phyloP scores from a whole-genome alignment of 2,888 invertebrate species.

The Peribatodes rhomboidaria region DNA sequence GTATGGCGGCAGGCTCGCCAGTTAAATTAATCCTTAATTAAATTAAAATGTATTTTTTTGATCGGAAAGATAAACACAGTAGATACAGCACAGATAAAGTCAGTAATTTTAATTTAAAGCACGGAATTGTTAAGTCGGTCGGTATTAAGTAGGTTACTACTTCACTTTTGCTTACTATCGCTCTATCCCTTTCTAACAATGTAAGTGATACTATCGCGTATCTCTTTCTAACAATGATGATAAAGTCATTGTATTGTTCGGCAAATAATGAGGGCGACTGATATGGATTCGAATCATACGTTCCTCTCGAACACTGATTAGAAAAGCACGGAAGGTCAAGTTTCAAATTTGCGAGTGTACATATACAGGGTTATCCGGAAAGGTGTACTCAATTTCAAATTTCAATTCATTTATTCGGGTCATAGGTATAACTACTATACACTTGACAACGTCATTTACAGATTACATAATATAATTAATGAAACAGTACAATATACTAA shows the following conservation, averaged over 20 bases:
- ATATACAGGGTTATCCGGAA: no score
- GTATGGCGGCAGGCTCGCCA: no score
- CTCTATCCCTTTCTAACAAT: slow-evolving; percentile 11
- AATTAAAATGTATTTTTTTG: background rate
- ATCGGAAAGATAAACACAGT: no score
- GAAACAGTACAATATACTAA: no score
- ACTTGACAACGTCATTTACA: no score
- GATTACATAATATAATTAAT: no score
- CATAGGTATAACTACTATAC: no score
- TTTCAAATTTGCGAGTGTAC: background rate
- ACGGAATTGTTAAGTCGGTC: background rate
- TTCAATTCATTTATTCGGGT: no score
- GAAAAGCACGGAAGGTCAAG: slow-evolving; percentile 1
- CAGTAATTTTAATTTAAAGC: background rate
- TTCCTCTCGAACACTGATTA: slow-evolving; percentile 5
- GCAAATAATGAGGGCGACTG: slow-evolving; percentile 15
- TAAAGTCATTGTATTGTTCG: slow-evolving; percentile 20
- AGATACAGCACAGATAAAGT: background rate
- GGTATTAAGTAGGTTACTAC: background rate
- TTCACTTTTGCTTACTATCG: background rate
- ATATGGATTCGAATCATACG: slow-evolving; percentile 7
- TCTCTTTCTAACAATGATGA: slow-evolving; percentile 11
- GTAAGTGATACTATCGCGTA: background rate
- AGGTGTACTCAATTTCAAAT: no score
- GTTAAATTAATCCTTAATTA: no score